These are phyloP conservation scores for Anthrax anthrax DNA, from an alignment of 2,888 invertebrate species.

Conservation along the genomic window DNA sequence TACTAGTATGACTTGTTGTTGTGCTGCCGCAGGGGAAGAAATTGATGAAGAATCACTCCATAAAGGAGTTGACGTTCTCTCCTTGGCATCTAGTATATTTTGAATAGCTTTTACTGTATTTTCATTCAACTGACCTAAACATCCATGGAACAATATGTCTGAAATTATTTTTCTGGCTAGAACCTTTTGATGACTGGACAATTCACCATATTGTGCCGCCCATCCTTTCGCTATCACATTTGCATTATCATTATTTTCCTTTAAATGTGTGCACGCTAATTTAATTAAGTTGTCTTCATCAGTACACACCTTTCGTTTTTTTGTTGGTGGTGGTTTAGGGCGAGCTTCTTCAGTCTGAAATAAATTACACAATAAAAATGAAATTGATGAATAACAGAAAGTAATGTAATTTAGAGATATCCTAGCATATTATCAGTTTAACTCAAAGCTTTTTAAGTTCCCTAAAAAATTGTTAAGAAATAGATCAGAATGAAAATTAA, in stretches of 20 bases:
- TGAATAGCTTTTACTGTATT: background rate
- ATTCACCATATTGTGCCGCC: background rate
- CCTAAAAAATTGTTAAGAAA: too few relatives aligned
- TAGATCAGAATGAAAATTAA: too few relatives aligned
- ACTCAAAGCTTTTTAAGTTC: too few relatives aligned
- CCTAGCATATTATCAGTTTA: too few relatives aligned
- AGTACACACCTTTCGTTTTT: background rate
- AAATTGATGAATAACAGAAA: too few relatives aligned
- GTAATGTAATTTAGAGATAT: too few relatives aligned
- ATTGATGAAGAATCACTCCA: too few relatives aligned
- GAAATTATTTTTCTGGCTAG: background rate
- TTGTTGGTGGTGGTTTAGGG: background rate
- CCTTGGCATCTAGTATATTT: too few relatives aligned
- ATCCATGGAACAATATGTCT: background rate
- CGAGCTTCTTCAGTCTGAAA: conserved; percentile 1
- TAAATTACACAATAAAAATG: too few relatives aligned
- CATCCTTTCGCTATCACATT: background rate
- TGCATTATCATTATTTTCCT: background rate
- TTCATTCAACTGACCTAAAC: background rate
- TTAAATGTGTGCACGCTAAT: background rate
- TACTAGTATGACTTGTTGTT: too few relatives aligned
- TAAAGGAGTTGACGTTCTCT: too few relatives aligned
- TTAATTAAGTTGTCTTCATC: background rate
- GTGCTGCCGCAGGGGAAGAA: too few relatives aligned
- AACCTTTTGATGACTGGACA: background rate